Percentiles rank a stretch among this genome's conserved stretches.
Evolutionary conservation across 2,113 vertebrate species (phyloP).

Genomic region (Percopsis transmontana): DNA sequence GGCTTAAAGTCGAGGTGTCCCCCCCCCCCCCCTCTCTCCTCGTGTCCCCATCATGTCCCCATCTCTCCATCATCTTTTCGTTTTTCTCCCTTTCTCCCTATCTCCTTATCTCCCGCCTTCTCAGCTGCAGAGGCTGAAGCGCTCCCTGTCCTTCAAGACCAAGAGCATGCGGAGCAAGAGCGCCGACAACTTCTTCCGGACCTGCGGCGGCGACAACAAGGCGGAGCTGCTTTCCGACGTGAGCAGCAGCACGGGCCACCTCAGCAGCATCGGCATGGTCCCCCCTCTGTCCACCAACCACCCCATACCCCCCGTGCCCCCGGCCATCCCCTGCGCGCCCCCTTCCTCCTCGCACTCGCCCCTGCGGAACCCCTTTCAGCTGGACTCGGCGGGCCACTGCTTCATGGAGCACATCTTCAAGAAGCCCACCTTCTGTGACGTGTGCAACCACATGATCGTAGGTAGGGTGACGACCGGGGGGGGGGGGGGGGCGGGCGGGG

Average conservation of each 20-base stretch:
- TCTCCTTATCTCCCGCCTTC: not conserved
- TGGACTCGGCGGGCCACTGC: conserved; percentile 83
- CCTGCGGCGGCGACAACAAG: conserved; percentile 84
- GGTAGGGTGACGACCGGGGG: conserved; percentile 79
- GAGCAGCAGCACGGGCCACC: conserved; percentile 85
- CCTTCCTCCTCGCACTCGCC: conserved; percentile 83
- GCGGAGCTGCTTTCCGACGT: conserved; percentile 83
- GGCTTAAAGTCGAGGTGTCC: too few species aligned
- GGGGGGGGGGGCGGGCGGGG: too few species aligned
- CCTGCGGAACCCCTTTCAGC: conserved; percentile 77
- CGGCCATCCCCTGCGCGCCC: conserved; percentile 69
- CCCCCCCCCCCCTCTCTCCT: not conserved
- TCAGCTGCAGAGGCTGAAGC: conserved; percentile 93
- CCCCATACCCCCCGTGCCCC: conserved; percentile 48
- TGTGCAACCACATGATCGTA: conserved; percentile 99
- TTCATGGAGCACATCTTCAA: conserved; percentile 98
- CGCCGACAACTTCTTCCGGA: conserved; percentile 96
- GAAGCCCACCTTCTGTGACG: conserved; percentile 97
- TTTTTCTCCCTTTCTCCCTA: conserved; percentile 27
- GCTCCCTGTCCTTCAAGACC: conserved; percentile 97
- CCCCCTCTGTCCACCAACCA: conserved; percentile 58
- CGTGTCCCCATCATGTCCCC: not conserved
- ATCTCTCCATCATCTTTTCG: conserved; percentile 30
- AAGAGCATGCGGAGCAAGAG: conserved; percentile 98
- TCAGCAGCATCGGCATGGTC: conserved; percentile 73